Base-by-base conservation (phyloP, 1,140 invertebrate species). In the Chironomus striatipennis region DNA sequence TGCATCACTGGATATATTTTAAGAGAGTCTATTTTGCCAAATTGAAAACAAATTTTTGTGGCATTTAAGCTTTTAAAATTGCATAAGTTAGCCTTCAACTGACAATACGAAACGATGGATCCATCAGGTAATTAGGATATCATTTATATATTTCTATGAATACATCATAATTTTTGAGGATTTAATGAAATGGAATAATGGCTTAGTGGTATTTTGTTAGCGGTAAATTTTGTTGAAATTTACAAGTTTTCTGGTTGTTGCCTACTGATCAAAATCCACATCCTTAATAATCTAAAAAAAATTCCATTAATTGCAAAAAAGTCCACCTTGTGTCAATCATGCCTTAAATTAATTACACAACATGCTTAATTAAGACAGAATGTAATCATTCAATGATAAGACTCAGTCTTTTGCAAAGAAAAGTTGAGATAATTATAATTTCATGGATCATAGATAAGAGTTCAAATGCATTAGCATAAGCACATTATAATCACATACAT, bases 371-470 rank as follows among this genome's bases (percentile, higher is more conserved):
- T 57, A 57, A 57, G 47, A 57, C n/a, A 34, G 5, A 1, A 34
- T 34, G 24, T 34, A 34, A 34, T 34, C 24, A 34, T 34, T 34
- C 5, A 1, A 34, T 34, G 24, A 34, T 34, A 57, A 57, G 47
- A 57, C n/a, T 12, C 47, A n/a, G 15, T 12, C 12, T 12, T 12
- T n/a, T 57, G 47, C 47, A 57, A 57, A 57, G 8, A 57, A 15
- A 57, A 34, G n/a, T 57, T 57, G 47, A n/a, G 47, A 70, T 70
- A 18, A 70, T 70, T 70, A 70, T 70, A 70, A 70, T 70, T 70
- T 20, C 65, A 70, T 70, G 65, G 65, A 70, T 70, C 18, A 70
- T 18, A 20, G 65, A 70, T 70, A 21, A 18, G 17, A 70, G 17
- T 70, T 70, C 65, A 70, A 70, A 70, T 70, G 65, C 65, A 70